Conservation (phyloP, 2,888 invertebrate genomes). For the Chaetoderma sp. region DNA sequence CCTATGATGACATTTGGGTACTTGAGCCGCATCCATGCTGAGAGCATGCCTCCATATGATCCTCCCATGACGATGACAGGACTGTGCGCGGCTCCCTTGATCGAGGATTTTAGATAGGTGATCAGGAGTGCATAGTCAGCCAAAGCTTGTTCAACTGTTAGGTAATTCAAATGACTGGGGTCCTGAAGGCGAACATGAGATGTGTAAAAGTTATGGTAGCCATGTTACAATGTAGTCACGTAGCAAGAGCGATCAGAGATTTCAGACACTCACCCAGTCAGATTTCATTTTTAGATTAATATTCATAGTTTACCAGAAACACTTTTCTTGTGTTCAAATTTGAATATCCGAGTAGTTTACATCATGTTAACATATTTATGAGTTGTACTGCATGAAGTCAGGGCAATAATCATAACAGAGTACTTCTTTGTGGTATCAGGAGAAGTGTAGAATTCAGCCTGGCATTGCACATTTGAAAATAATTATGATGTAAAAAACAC, state of each 20-base stretch:
- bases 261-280: too few species aligned
- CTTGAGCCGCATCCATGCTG: constrained; percentile 95
- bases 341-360: too few species aligned
- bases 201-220: not conserved
- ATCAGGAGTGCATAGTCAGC: constrained; percentile 92
- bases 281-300: too few species aligned
- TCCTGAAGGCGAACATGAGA: constrained; percentile 54
- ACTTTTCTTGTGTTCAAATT: too few species aligned
- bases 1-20: constrained; percentile 89
- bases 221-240: not conserved
- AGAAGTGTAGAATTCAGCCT: too few species aligned
- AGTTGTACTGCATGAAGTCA: too few species aligned
- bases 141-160: constrained; percentile 90
- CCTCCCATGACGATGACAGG: constrained; percentile 89
- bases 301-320: too few species aligned
- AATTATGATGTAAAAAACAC: too few species aligned
- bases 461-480: too few species aligned
- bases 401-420: too few species aligned
- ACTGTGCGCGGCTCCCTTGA: constrained; percentile 70
- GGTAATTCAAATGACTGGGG: constrained; percentile 73
- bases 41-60: constrained; percentile 97
- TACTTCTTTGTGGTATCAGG: too few species aligned
- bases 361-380: too few species aligned
- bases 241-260: constrained; percentile 4
- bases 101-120: constrained; percentile 74